Evolutionary conservation across 2,888 invertebrate genomes (phyloP).

Genomic region (Portevinia maculata): DNA sequence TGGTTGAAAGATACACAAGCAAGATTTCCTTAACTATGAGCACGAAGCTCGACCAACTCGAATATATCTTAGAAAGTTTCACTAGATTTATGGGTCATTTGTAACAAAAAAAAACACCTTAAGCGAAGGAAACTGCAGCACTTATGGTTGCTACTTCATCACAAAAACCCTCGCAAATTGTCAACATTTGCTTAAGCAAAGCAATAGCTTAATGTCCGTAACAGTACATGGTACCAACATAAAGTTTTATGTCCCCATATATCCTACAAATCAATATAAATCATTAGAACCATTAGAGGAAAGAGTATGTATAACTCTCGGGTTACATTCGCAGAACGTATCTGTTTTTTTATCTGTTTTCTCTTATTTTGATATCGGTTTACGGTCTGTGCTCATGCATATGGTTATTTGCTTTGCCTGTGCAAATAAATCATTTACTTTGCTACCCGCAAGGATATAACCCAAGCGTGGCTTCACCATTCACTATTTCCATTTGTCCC

Average conservation of each 20-base stretch:
- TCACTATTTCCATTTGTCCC: background rate
- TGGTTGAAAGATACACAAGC: no score
- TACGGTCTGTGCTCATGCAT: constrained; percentile 50
- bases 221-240: constrained; percentile 18
- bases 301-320: constrained; percentile 50
- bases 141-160: constrained; percentile 63
- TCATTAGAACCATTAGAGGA: constrained; percentile 70
- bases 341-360: constrained; percentile 1
- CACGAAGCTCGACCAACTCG: no score
- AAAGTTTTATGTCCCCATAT: constrained; percentile 40
- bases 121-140: constrained; percentile 15
- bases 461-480: constrained; percentile 10
- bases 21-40: no score
- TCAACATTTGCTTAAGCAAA: constrained; percentile 66
- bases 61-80: background rate
- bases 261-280: constrained; percentile 68
- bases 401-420: constrained; percentile 62
- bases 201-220: constrained; percentile 59
- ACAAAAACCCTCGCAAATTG: constrained; percentile 66
- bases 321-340: constrained; percentile 26
- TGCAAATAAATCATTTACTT: constrained; percentile 55
- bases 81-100: constrained; percentile 24
- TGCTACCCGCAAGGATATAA: constrained; percentile 36
- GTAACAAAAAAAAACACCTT: constrained; percentile 10
- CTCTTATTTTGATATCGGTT: background rate